A percentile compares a stretch with the other conserved stretches of the same genome.
Conservation (phyloP, 2,797 vertebrate genomes). For the Euthynnus affinis region DNA sequence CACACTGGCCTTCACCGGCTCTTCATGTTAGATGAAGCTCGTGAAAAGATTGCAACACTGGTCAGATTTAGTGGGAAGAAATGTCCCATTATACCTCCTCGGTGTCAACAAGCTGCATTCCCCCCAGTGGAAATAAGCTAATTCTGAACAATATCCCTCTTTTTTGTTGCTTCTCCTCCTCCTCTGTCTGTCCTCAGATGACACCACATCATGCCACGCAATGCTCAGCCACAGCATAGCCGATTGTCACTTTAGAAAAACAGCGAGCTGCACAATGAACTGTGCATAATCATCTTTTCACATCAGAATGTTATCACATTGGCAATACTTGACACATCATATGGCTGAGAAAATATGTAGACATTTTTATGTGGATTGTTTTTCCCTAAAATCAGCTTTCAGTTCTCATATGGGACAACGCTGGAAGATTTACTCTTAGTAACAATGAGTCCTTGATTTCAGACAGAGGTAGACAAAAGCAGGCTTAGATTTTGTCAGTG, state of each 20-base stretch:
- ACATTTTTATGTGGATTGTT: neutral
- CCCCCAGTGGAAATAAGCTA: slow-evolving; percentile 68
- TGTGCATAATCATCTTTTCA: slow-evolving; percentile 14
- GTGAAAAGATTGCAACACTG: slow-evolving; percentile 38
- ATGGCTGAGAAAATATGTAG: neutral
- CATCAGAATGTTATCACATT: neutral
- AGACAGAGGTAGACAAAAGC: neutral
- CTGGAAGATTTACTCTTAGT: neutral
- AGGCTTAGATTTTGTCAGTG: neutral
- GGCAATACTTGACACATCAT: neutral
- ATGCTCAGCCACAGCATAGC: slow-evolving; percentile 40
- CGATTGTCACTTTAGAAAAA: slow-evolving; percentile 44
- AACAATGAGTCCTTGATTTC: too few relatives aligned
- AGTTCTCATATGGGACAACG: too few relatives aligned
- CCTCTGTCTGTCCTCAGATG: slow-evolving; percentile 65
- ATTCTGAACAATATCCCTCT: slow-evolving; percentile 72
- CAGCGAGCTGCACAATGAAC: slow-evolving; percentile 17
- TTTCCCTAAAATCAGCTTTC: neutral
- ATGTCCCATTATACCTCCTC: slow-evolving; percentile 67
- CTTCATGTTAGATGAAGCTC: neutral
- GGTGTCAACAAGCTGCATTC: slow-evolving; percentile 59
- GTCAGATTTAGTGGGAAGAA: slow-evolving; percentile 58
- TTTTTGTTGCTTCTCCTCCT: slow-evolving; percentile 51
- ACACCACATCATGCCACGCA: slow-evolving; percentile 55
- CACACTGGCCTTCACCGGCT: slow-evolving; percentile 9